Conservation (phyloP, 2,888 invertebrate genomes). For the Cyaniris semiargus region DNA sequence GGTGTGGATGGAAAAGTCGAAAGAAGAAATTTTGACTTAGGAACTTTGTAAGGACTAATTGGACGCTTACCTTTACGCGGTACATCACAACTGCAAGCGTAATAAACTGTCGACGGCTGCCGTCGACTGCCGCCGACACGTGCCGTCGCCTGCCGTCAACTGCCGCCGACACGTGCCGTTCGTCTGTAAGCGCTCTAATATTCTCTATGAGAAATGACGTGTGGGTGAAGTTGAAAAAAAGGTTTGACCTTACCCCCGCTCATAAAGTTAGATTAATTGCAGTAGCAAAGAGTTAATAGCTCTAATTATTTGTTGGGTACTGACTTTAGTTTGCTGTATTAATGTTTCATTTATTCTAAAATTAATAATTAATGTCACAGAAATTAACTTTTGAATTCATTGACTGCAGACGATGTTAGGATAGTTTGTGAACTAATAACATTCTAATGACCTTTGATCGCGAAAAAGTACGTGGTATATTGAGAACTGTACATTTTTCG, state of each 20-base stretch:
- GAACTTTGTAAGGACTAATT: too few species aligned
- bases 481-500: too few species aligned
- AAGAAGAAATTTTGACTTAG: too few species aligned
- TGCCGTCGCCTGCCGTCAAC: too few species aligned
- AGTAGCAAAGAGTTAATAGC: constrained; percentile 29
- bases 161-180: too few species aligned
- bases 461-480: too few species aligned
- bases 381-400: neutral
- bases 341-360: neutral
- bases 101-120: too few species aligned
- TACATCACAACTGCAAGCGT: too few species aligned
- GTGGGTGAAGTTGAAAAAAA: constrained; percentile 30
- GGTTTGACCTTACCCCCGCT: constrained; percentile 30
- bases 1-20: too few species aligned
- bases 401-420: neutral
- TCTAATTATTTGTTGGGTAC: constrained; percentile 22
- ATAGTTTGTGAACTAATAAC: neutral
- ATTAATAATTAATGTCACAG: neutral
- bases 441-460: neutral
- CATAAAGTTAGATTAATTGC: constrained; percentile 32
- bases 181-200: too few species aligned
- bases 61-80: too few species aligned
- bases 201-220: constrained; percentile 23
- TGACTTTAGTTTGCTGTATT: neutral
- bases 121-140: too few species aligned